phyloP scores from a whole-genome alignment of 2,888 invertebrate species.

The Dendrolimus pini region DNA sequence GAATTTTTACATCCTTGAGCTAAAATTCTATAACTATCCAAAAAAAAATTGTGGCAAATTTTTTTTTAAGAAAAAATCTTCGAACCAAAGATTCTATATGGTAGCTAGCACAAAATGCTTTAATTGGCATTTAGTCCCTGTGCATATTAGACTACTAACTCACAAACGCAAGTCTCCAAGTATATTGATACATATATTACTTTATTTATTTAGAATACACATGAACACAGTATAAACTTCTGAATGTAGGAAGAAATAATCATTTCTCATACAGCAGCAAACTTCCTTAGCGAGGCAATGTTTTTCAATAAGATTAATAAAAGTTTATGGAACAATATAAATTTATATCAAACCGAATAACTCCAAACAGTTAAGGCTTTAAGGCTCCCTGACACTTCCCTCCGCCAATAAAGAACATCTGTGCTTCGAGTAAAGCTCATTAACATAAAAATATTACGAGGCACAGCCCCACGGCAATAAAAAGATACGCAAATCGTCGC shows the following conservation, averaged over 20 bases:
- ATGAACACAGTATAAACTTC: neutral
- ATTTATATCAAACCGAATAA: neutral
- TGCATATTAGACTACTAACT: no score
- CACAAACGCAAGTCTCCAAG: no score
- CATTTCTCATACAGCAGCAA: neutral
- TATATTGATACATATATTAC: no score
- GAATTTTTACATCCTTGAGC: no score
- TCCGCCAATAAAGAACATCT: neutral
- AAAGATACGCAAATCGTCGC: neutral
- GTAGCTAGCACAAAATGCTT: no score
- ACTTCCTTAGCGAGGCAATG: neutral
- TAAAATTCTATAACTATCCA: no score
- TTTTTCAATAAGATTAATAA: conserved; percentile 10
- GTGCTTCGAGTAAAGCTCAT: neutral
- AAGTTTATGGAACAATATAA: conserved; percentile 8
- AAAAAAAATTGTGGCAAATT: no score
- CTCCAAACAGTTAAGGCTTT: neutral
- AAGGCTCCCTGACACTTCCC: neutral
- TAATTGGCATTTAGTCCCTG: no score
- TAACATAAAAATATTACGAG: neutral
- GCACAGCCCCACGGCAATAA: neutral
- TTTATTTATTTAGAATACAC: no score
- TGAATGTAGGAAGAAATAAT: neutral
- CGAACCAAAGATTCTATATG: no score
- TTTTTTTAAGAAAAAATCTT: no score